These are phyloP conservation scores for Stigmatopora nigra DNA, from an alignment of 2,113 vertebrate species.

Conservation along the genomic window DNA sequence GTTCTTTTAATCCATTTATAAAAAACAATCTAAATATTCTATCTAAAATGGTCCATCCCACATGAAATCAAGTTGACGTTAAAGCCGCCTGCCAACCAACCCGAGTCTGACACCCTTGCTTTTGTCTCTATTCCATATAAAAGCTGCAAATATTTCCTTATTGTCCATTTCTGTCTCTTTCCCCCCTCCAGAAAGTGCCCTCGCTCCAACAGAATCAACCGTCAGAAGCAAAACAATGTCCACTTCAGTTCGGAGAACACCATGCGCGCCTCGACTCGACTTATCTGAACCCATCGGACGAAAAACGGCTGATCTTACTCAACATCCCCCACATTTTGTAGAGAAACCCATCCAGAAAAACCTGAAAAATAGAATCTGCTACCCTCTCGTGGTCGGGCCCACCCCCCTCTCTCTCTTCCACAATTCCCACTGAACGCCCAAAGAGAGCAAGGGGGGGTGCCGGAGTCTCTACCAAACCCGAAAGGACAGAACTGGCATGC, in stretches of 20 bases:
- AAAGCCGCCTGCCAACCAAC: too few species aligned
- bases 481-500: conserved; percentile 28
- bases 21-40: too few species aligned
- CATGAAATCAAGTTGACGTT: too few species aligned
- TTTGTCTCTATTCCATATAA: too few species aligned
- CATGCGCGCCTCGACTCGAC: conserved; percentile 94
- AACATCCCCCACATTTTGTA: conserved; percentile 36
- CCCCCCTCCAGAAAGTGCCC: conserved; percentile 90
- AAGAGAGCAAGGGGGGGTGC: conserved; percentile 22
- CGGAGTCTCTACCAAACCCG: background rate
- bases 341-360: conserved; percentile 27
- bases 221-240: conserved; percentile 97
- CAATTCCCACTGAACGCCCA: conserved; percentile 20
- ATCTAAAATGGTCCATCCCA: too few species aligned
- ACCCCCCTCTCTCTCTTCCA: background rate
- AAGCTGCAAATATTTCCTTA: background rate
- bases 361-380: conserved; percentile 42
- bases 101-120: too few species aligned
- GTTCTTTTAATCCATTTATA: too few species aligned
- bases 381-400: conserved; percentile 25
- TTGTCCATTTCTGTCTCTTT: conserved; percentile 5
- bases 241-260: conserved; percentile 99
- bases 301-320: conserved; percentile 31
- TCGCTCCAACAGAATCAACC: conserved; percentile 96
- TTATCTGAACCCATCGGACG: conserved; percentile 78